Conservation (phyloP, 2,113 vertebrate genomes). For the rabbit (Oryctolagus cuniculus) region mOryCun1.1 NC_091442.1:84216001-84216500, state of each 20-base stretch:
- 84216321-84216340: no score
- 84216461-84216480: not conserved
- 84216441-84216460: not conserved
- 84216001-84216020: not conserved
- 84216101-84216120: not conserved
- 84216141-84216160: not conserved
- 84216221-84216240: not conserved
- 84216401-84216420: not conserved
- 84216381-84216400: not conserved
- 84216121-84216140: not conserved
- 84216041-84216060: not conserved
- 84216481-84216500: not conserved
- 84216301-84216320: not conserved
- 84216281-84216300: not conserved
- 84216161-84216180: not conserved
- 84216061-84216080: not conserved
- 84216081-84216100: not conserved
- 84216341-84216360: not conserved
- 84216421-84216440: slow-evolving; percentile 33
- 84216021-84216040: not conserved
- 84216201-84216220: not conserved
- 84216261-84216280: not conserved
- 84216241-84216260: not conserved
- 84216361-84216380: not conserved
- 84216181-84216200: slow-evolving; percentile 17